Base-by-base conservation (phyloP, 2,888 invertebrate genomes). In the Alloplasta piceator region DNA sequence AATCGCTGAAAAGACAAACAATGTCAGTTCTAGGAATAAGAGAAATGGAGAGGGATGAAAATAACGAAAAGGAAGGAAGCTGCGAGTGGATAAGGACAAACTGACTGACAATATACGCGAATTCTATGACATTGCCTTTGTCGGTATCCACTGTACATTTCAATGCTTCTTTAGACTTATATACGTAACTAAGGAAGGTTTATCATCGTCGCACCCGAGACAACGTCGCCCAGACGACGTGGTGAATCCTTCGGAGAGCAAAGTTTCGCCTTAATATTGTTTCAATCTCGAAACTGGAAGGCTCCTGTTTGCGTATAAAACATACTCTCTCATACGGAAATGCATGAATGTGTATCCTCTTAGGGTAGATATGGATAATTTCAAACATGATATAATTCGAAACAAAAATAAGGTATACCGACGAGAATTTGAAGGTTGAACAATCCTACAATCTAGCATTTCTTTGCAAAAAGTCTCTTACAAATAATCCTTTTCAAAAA, bases 81-180 rank as follows among this genome's bases (percentile, higher is more conserved):
- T 38, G 36, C 12, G 16, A 67, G 36, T 26, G 26, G 71, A 52
- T 14, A 63, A 48, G 43, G 58, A 61, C 50, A 26, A 43, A 50
- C 52, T 9, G 55, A 55, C 74, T 52, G 58, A 82, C 61, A 73
- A 75, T 72, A 46, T 9, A 67, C 41, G 63, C 46, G 36, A 66
- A 26, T 26, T 3, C 50, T 68, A 72, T 82, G 81, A 82, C 78
- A 82, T 75, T 75, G 66, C 52, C 56, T 60, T 55, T 70, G 10
- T 6, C 14, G 66, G 41, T 82, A 85, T 85, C 82, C 78, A 78
- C 82, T 80, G 77, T 81, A 82, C 85, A 85, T 86, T 87, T 88
- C 74, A 84, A 71, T 60, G 80, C 78, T 78, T 86, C 85, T 85
- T 87, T 85, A 83, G 82, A 50, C 77, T 76, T 80, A 81, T 80